Evolutionary conservation across 2,888 invertebrate species (phyloP).

Genomic region (Caenorhabditis drosophilae): DNA sequence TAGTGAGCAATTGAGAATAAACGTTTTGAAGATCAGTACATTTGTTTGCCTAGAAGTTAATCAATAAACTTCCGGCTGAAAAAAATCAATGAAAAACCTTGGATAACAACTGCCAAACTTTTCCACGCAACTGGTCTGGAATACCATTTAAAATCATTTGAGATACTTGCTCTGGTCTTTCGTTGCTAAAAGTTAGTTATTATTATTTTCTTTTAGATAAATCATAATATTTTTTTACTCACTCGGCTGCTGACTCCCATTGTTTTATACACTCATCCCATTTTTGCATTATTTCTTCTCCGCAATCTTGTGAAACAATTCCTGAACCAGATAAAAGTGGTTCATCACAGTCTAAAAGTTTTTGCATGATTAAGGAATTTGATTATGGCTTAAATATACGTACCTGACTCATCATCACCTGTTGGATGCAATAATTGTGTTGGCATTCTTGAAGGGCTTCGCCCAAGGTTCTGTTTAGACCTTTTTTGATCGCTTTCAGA

Average conservation of each 20-base stretch:
- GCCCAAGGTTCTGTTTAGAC: slow-evolving; percentile 31
- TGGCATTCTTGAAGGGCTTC: slow-evolving; percentile 65
- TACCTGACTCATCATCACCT: slow-evolving; percentile 68
- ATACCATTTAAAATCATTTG: slow-evolving; percentile 84
- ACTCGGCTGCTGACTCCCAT: slow-evolving; percentile 67
- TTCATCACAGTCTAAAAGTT: slow-evolving; percentile 75
- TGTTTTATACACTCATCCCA: slow-evolving; percentile 83
- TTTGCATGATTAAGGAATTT: neutral
- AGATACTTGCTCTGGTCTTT: slow-evolving; percentile 81
- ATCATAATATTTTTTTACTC: too few species aligned
- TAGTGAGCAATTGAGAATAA: slow-evolving; percentile 72
- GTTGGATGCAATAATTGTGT: slow-evolving; percentile 68
- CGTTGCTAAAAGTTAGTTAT: too few species aligned
- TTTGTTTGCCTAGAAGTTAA: slow-evolving; percentile 75
- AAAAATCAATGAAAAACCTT: slow-evolving; percentile 72
- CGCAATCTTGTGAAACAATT: slow-evolving; percentile 92
- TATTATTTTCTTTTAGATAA: too few species aligned
- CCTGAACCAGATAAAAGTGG: slow-evolving; percentile 97
- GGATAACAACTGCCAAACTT: slow-evolving; percentile 94
- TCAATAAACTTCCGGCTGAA: too few species aligned
- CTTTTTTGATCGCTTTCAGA: slow-evolving; percentile 28
- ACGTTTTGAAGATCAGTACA: slow-evolving; percentile 83
- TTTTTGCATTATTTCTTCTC: slow-evolving; percentile 86
- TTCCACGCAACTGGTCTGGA: slow-evolving; percentile 92
- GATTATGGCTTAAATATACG: neutral